Base-by-base conservation (phyloP, 2,888 invertebrate species). In the Drosophila seclusa region DNA sequence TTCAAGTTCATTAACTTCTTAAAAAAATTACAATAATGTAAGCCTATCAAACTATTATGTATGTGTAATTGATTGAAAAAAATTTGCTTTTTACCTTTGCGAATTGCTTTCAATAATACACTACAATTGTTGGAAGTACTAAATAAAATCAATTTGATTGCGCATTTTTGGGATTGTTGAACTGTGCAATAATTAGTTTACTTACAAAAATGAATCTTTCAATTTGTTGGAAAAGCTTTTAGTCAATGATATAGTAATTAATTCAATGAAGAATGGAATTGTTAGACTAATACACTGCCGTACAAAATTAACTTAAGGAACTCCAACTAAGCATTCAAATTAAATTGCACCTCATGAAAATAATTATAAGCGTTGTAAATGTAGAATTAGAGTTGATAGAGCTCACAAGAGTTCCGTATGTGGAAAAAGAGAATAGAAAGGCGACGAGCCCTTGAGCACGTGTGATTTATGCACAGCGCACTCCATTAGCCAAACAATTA, bases 1-100 rank as follows among this genome's bases (percentile, higher is more conserved):
- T 80, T 80, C 81, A 81, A 80, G 80, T 80, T 80, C 80, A 80
- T 80, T 83, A 80, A 83, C 80, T 77, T 45, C 16, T 60, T 65
- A 31, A 40, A 40, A 48, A 24, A 48, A 62, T 61, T 59, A 60
- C 50, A 38, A 49, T 18, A 61, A 52, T 27, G 55, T n/a, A 48
- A 49, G 36, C 27, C 52, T 3, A 63, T 24, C 29, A 5, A 36
- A 48, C 38, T 24, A 48, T 42, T 52, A 57, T 42, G 24, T 21
- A 42, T 29, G 40, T 50, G 24, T 34, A 45, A 27, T 38, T 55
- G 34, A 52, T 68, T 49, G 32, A 40, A 45, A 31, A 32, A 60
- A 50, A 64, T 38, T 34, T 16, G 31, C n/a, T 60, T 42, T 45
- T 42, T 62, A 32, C 52, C 53, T 42, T 27, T 42, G 27, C 32